Evolutionary conservation across 2,888 invertebrate genomes (phyloP).

Genomic region (Selenia dentaria): DNA sequence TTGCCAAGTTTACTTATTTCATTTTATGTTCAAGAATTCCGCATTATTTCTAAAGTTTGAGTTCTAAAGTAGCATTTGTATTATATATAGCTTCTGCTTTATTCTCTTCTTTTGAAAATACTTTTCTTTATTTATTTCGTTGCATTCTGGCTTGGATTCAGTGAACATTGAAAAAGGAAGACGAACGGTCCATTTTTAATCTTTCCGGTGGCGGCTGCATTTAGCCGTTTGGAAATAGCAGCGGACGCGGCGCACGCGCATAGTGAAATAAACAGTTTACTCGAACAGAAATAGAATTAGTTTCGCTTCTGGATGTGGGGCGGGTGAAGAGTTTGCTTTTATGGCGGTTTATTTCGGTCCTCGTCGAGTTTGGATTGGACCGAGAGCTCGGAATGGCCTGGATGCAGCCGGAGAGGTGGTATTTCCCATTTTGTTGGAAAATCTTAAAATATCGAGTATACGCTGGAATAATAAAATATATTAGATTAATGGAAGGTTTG

Average conservation of each 20-base stretch:
- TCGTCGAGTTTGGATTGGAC: conserved; percentile 2
- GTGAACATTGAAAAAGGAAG: conserved; percentile 35
- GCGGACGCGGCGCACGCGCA: conserved; percentile 59
- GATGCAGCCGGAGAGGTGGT: conserved; percentile 18
- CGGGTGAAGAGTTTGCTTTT: conserved; percentile 63
- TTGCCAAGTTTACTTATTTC: conserved; percentile 15
- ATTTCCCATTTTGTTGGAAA: too few species aligned
- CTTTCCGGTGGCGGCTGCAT: conserved; percentile 71
- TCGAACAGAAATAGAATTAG: conserved; percentile 59
- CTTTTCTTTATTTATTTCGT: background rate
- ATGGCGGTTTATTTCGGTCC: conserved; percentile 58
- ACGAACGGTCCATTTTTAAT: conserved; percentile 46
- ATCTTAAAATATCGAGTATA: too few species aligned
- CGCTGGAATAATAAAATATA: too few species aligned
- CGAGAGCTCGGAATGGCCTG: conserved; percentile 18
- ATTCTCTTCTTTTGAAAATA: background rate
- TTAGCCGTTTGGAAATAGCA: conserved; percentile 69
- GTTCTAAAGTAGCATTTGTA: too few species aligned
- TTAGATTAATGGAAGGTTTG: too few species aligned
- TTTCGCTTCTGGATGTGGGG: conserved; percentile 65
- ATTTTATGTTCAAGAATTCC: conserved; percentile 4
- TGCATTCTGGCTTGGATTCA: conserved; percentile 1
- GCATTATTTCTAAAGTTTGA: too few species aligned
- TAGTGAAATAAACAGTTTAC: conserved; percentile 62
- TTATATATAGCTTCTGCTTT: background rate